phyloP scores from a whole-genome alignment of 2,888 invertebrate genomes.

The Cephus rjabovi region DNA sequence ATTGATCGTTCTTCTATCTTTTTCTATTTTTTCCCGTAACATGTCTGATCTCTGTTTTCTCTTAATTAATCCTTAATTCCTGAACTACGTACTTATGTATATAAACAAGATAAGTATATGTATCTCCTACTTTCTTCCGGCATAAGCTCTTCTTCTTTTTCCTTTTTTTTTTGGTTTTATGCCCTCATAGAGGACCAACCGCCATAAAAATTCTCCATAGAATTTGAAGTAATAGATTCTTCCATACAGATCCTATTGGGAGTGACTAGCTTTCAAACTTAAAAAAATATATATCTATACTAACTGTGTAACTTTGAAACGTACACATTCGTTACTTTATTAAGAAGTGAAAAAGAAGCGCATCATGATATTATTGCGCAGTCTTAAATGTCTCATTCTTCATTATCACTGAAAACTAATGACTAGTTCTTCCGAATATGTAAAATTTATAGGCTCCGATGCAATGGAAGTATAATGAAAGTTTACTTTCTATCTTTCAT shows the following conservation, averaged over 20 bases:
- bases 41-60: background rate
- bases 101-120: too few species aligned
- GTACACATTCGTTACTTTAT: too few species aligned
- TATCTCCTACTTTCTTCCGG: background rate
- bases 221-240: too few species aligned
- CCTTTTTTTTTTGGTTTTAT: too few species aligned
- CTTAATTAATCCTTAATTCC: background rate
- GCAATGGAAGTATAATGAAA: constrained; percentile 46
- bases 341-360: background rate
- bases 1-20: background rate
- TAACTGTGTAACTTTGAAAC: too few species aligned
- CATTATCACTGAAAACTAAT: constrained; percentile 40
- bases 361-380: background rate
- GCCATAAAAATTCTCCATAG: too few species aligned
- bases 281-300: too few species aligned
- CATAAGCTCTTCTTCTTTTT: too few species aligned
- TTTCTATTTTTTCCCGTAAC: background rate
- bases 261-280: too few species aligned
- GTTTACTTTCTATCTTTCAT: constrained; percentile 36
- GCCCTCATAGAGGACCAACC: too few species aligned
- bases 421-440: constrained; percentile 50
- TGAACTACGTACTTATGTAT: background rate
- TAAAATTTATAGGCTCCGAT: constrained; percentile 50
- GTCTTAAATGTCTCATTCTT: background rate
- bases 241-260: too few species aligned